Evolutionary conservation across 2,888 invertebrate genomes (phyloP), one percentile per base, ranked within the genome.

Genomic region (Chaetogeoica ovagalla): DNA sequence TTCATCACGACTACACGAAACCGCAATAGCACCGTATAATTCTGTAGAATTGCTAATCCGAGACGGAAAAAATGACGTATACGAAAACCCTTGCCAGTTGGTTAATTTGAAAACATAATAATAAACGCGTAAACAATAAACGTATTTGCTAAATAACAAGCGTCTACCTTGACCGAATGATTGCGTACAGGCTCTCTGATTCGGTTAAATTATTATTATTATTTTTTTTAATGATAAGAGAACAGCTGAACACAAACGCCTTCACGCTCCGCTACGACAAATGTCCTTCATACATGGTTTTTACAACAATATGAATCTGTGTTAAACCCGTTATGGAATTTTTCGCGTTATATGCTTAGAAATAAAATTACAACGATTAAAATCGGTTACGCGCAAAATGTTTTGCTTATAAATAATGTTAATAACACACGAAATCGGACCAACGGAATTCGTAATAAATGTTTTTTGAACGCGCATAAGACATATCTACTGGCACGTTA

Each of bases 151-250:
- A 60, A 62, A 62, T 52, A 52, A 55, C 4, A 11, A 11, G 69
- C 13, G 57, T 75, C 37, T 39, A 77, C 77, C 77, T 77, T 77
- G 77, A 62, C 37, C 69, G 21, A 77, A 69, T 77, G 77, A 62
- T 21, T 62, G 39, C 69, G 62, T 60, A 69, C 75, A 76, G 62
- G 62, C 77, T 69, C 69, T 77, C 60, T 19, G 77, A 77, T 77
- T 69, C 69, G 68, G 62, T 62, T 76, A 19, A 55, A 19, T 55
- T 19, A n/a, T n/a, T n/a, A n/a, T n/a, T n/a, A n/a, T n/a, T n/a
- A n/a, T n/a, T n/a, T n/a, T n/a, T 55, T 55, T 55, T 55, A 69
- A 69, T 23, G 76, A 60, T 69, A 69, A 69, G 30, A 77, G 19
- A 62, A 68, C 68, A 68, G 30, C n/a, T n/a, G n/a, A n/a, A n/a